Evolutionary conservation across 2,888 invertebrate genomes (phyloP), one percentile per base, ranked within the genome.

Genomic region (Cataglyphis cursor): DNA sequence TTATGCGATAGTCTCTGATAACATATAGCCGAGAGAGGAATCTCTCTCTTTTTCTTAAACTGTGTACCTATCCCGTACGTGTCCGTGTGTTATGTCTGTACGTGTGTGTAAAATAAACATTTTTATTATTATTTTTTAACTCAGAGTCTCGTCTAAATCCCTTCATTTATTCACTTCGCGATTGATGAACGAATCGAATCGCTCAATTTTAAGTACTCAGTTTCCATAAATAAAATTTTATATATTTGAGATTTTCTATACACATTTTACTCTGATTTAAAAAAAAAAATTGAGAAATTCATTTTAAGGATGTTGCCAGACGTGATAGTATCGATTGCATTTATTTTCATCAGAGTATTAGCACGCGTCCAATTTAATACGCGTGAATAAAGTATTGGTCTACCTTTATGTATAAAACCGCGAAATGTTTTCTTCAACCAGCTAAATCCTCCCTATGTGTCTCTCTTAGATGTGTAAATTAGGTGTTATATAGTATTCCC

Each of bases 41-140:
- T 18, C 9, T 15, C 44, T 15, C 44, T 18, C 15, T 44, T 70
- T 57, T 64, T 72, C 31, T 78, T 74, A 31, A 54, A 83, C 68
- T 75, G 81, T 85, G 87, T 90, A 88, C 84, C 82, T 89, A 70
- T 15, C 41, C 35, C 18, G 48, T 24, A 88, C 82, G 85, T 85
- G 80, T 83, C 80, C 82, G 82, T 92, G 91, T 92, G 92, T 91
- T 92, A 90, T 90, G 84, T 90, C 87, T 92, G 90, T 91, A 93
- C 90, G 90, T 93, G 93, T 94, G 93, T 94, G 93, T 94, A 93
- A 93, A 94, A 94, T 94, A 94, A 94, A 93, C 91, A 90, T 92
- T 91, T 93, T 91, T 93, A 94, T 93, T 93, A 90, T 94, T 93
- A 94, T 94, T 94, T 93, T 94, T 92, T 93, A 93, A 88, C 80